Percentiles rank a stretch among this genome's conserved stretches.
These are phyloP conservation scores for Sphaeridia pumilis DNA, from an alignment of 2,888 invertebrate species.

Conservation along the genomic window DNA sequence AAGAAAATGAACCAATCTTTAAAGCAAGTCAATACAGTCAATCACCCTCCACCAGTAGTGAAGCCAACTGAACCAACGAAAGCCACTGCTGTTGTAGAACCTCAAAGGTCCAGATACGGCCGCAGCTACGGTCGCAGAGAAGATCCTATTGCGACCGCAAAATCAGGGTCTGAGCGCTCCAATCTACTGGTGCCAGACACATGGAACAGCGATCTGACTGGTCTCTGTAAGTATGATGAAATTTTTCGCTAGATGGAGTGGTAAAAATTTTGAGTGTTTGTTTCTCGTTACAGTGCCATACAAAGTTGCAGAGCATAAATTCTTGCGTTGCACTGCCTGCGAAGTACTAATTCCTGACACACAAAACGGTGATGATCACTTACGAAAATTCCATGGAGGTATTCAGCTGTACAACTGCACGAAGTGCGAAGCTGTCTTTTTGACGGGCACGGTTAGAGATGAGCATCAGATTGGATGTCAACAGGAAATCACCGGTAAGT, in stretches of 20 bases:
- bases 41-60: neutral
- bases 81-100: neutral
- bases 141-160: too few species aligned
- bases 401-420: neutral
- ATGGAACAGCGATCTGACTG: neutral
- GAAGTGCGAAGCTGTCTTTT: neutral
- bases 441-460: neutral
- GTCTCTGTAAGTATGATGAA: neutral
- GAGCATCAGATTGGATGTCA: neutral
- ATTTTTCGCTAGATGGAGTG: neutral
- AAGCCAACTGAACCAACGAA: neutral
- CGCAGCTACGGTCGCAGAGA: too few species aligned
- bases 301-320: conserved; percentile 9
- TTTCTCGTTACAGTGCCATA: conserved; percentile 8
- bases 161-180: too few species aligned
- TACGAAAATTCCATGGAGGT: conserved; percentile 2
- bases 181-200: too few species aligned
- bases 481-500: neutral
- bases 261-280: neutral
- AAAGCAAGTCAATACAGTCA: neutral
- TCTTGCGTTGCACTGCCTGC: conserved; percentile 6
- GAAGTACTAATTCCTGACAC: conserved; percentile 3
- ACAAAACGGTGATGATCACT: conserved; percentile 6
- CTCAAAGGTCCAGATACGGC: neutral
- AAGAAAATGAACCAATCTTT: neutral